Conservation (phyloP, 2,888 invertebrate species). For the Eupeodes luniger region DNA sequence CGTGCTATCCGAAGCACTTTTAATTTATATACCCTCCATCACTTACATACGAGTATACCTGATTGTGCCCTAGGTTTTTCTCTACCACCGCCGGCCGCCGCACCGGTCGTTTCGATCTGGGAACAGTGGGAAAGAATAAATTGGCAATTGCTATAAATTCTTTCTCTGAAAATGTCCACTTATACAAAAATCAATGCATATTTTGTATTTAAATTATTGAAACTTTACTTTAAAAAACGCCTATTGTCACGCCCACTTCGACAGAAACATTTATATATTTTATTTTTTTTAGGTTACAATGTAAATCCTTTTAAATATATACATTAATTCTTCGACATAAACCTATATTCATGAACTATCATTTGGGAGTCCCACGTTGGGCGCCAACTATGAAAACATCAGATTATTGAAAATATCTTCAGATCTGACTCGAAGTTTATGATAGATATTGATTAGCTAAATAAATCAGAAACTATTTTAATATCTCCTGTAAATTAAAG, state of each 20-base stretch:
- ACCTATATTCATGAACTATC: no score
- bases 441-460: no score
- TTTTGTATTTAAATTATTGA: neutral
- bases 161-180: neutral
- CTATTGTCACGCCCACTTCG: neutral
- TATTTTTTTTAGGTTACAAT: neutral
- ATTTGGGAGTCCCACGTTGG: no score
- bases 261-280: neutral
- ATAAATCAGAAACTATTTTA: no score
- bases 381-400: no score
- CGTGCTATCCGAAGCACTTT: constrained; percentile 33
- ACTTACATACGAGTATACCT: neutral
- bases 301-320: no score
- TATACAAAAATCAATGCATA: neutral
- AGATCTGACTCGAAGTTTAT: no score
- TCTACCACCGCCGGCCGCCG: no score
- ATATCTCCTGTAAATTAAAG: no score
- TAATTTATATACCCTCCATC: constrained; percentile 48
- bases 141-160: neutral
- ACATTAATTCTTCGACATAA: no score
- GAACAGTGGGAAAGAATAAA: neutral
- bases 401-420: no score
- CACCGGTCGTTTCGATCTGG: no score
- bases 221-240: neutral
- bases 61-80: neutral